phyloP scores from a whole-genome alignment of 2,888 invertebrate species.

The Stictocephala bisonia region DNA sequence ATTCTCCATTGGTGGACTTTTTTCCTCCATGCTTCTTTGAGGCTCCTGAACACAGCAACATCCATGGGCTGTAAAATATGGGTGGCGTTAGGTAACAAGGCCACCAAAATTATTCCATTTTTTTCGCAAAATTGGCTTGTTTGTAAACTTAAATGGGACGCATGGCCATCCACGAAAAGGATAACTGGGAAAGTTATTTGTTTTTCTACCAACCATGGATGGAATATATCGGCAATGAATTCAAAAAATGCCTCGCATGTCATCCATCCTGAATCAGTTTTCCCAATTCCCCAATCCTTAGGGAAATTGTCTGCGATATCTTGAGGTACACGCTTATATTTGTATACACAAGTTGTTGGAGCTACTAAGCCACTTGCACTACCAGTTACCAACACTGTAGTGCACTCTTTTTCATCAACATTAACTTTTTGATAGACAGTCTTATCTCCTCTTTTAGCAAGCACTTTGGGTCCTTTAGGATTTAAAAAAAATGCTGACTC shows the following conservation, averaged over 20 bases:
- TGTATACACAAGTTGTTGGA: slow-evolving; percentile 53
- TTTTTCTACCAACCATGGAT: slow-evolving; percentile 62
- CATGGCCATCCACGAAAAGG: slow-evolving; percentile 64
- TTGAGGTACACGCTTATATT: slow-evolving; percentile 53
- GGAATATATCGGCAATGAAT: slow-evolving; percentile 63
- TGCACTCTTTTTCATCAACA: slow-evolving; percentile 60
- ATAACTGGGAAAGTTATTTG: slow-evolving; percentile 62
- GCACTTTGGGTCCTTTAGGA: slow-evolving; percentile 52
- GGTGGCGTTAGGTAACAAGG: slow-evolving; percentile 55
- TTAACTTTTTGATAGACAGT: slow-evolving; percentile 57
- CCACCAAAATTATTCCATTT: slow-evolving; percentile 53
- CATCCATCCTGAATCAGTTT: slow-evolving; percentile 65
- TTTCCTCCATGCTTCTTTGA: slow-evolving; percentile 53
- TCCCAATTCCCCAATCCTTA: slow-evolving; percentile 63
- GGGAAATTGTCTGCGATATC: slow-evolving; percentile 53
- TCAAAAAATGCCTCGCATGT: slow-evolving; percentile 63
- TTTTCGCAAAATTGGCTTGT: slow-evolving; percentile 51
- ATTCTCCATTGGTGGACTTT: slow-evolving; percentile 50
- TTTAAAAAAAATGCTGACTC: slow-evolving; percentile 50
- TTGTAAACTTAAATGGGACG: slow-evolving; percentile 60
- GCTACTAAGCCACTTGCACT: slow-evolving; percentile 9
- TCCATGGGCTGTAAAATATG: slow-evolving; percentile 57
- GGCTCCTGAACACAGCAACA: slow-evolving; percentile 53
- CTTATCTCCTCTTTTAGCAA: slow-evolving; percentile 57
- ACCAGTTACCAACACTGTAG: slow-evolving; percentile 58